Evolutionary conservation across 1,140 invertebrate genomes (phyloP).

Genomic region (Homalodisca vitripennis): DNA sequence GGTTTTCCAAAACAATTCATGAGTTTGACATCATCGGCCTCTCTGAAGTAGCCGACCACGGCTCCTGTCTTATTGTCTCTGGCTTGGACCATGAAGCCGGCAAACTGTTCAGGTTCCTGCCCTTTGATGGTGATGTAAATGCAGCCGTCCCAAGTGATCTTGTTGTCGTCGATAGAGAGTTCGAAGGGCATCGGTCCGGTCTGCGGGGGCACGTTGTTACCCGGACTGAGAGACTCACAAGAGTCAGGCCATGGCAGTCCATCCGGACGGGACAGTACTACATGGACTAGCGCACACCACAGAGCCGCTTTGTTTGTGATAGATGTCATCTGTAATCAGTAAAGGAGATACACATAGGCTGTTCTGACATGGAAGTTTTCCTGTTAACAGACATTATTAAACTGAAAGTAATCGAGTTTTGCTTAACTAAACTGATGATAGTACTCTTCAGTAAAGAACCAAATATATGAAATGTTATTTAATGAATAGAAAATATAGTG

Average conservation of each 20-base stretch:
- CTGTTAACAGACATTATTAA: too few relatives aligned
- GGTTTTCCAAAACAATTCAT: background rate
- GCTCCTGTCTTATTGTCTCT: background rate
- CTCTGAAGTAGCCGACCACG: background rate
- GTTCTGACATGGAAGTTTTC: too few relatives aligned
- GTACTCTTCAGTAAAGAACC: too few relatives aligned
- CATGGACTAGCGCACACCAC: too few relatives aligned
- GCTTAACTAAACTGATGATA: too few relatives aligned
- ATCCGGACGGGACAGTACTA: background rate
- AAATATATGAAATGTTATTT: too few relatives aligned
- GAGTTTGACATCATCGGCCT: background rate
- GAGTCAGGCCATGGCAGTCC: background rate
- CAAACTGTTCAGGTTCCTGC: background rate
- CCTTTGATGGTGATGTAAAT: background rate
- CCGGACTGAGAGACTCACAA: background rate
- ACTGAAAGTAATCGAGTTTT: too few relatives aligned
- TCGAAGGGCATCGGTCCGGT: background rate
- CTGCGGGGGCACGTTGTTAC: background rate
- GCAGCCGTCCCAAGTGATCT: background rate
- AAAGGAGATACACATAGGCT: too few relatives aligned
- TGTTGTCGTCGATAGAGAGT: background rate
- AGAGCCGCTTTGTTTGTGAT: too few relatives aligned
- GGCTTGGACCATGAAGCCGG: conserved; percentile 4
- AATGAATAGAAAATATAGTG: too few relatives aligned
- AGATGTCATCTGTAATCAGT: too few relatives aligned